These are phyloP conservation scores for Echinarachnius parma DNA, from an alignment of 53 echinoderm and acorn worm genomes.

Conservation along the genomic window DNA sequence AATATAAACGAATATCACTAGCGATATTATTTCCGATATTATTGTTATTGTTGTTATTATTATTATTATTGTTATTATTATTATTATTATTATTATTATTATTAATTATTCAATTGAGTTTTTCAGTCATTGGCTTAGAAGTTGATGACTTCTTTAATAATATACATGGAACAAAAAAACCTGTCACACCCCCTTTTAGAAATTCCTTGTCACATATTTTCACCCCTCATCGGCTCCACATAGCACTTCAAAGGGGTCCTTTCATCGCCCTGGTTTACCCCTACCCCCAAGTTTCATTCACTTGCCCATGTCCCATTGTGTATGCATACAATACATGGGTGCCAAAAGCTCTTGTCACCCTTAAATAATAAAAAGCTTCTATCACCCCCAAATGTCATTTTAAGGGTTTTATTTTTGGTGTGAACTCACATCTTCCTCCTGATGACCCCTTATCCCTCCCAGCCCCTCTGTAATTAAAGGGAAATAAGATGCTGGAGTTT, in stretches of 20 bases:
- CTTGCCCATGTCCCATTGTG: conserved; percentile 6
- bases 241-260: neutral
- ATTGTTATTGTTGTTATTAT: no score
- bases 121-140: no score
- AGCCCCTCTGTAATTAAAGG: no score
- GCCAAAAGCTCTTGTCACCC: conserved; percentile 30
- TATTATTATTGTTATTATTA: no score
- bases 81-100: no score
- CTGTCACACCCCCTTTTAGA: neutral
- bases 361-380: neutral
- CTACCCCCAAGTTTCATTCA: no score
- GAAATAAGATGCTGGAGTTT: no score
- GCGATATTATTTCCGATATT: no score
- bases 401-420: conserved; percentile 13
- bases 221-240: conserved; percentile 3
- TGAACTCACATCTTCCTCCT: neutral
- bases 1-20: no score
- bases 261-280: conserved; percentile 7
- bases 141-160: no score
- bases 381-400: neutral
- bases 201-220: neutral
- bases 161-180: no score
- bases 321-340: conserved; percentile 30
- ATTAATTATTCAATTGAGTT: no score
- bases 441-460: conserved; percentile 20